Evolutionary conservation across 2,797 vertebrate genomes (phyloP), one percentile per base, ranked within the genome.

Genomic region (Catamblyrhynchus diadema): DNA sequence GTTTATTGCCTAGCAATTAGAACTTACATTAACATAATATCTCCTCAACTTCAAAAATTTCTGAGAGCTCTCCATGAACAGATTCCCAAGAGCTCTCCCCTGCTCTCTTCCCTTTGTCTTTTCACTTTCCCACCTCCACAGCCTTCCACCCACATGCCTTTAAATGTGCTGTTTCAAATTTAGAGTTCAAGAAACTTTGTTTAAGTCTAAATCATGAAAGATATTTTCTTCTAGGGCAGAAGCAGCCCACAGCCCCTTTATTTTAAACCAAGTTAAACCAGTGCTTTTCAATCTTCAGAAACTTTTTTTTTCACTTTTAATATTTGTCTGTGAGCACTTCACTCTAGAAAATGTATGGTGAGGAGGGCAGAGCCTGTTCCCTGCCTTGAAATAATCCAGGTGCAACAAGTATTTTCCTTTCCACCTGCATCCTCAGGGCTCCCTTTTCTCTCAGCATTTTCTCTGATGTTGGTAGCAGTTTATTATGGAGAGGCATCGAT

Each of bases 1-100:
- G 97, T 97, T 98, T 98, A 97, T 97, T 95, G 97, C 96, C 71
- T 94, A 97, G 97, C 96, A 97, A 96, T 98, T 97, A 97, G 96
- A 96, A 94, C 93, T 90, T n/a, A 70, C 80, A 97, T 98, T 97
- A 97, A 93, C 95, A 96, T 97, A 97, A 96, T 93, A 87, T 95
- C 93, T 97, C 88, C 96, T 96, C 94, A 91, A 85, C 93, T 96
- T 92, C 87, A 89, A 83, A 94, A 86, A 94, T 95, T 74, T 89
- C 62, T 57, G 86, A 84, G 94, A 96, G 90, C 20, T 77, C 71
- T 96, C 95, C 3, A 54, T 45, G 80, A 96, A 75, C 94, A 81
- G 92, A 96, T 96, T 97, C 95, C 95, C 81, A 78, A 95, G 97
- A 96, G 97, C 88, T 97, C 96, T 74, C 86, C 72, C 83, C 48